Evolutionary conservation across 2,113 vertebrate genomes (phyloP).

Genomic region (Talpa occidentalis): DNA sequence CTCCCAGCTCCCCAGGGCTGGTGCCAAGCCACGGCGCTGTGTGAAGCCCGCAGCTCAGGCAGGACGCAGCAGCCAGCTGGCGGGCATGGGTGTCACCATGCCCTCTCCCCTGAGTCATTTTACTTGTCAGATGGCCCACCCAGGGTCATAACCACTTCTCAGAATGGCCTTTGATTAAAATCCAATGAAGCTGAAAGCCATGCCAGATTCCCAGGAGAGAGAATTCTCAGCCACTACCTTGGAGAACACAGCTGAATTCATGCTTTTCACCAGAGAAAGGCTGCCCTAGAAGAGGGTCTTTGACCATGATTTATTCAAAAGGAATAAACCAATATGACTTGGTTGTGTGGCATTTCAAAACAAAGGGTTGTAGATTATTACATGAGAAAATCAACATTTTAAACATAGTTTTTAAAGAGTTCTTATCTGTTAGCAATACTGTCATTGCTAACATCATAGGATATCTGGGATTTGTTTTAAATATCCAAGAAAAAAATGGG

Average conservation of each 20-base stretch:
- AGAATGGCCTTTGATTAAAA: constrained; percentile 63
- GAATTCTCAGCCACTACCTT: not conserved
- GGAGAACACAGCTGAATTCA: not conserved
- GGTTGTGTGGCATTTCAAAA: not conserved
- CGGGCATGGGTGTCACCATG: not conserved
- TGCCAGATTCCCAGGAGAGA: not conserved
- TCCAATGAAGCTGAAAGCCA: constrained; percentile 51
- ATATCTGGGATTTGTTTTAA: no score
- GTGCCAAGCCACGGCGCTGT: not conserved
- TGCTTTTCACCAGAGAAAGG: not conserved
- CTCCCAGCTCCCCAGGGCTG: not conserved
- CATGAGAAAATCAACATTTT: not conserved
- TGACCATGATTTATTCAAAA: not conserved
- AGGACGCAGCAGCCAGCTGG: not conserved
- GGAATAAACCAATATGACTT: not conserved
- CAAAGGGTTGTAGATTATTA: not conserved
- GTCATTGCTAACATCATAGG: not conserved
- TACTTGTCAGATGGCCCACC: not conserved
- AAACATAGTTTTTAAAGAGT: not conserved
- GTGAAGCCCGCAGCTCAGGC: not conserved
- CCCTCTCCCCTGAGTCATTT: constrained; percentile 25
- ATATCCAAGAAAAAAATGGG: not conserved
- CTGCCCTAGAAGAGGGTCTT: not conserved
- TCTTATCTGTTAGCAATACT: not conserved
- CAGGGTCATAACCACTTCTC: constrained; percentile 25